Base-by-base conservation (phyloP, 2,113 vertebrate genomes). In the Accipiter cooperii region DNA sequence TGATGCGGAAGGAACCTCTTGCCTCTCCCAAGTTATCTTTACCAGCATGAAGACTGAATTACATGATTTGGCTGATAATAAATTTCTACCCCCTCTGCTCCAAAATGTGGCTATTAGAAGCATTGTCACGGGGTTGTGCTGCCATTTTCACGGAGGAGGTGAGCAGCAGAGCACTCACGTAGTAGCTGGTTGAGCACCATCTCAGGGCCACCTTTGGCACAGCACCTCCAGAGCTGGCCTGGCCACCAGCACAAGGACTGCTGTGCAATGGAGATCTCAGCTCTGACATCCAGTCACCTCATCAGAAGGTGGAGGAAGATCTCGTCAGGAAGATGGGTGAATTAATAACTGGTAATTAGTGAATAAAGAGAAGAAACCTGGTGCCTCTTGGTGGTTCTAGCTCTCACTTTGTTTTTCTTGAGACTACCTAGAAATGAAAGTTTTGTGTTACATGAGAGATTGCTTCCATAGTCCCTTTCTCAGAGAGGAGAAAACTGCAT, bases 81-180 rank as follows among this genome's bases (percentile, higher is more conserved):
- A 68, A 38, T 57, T 52, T 86, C 42, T 64, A 55, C 12, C 9
- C 13, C 6, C 31, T 4, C 1, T 14, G 36, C 36, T 63, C 42
- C 17, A 51, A 52, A 70, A 26, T 3, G 1, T 14, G 20, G 10
- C 40, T 57, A 9, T 34, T 21, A 75, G 36, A 57, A 57, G 33
- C 29, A 38, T 34, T 44, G 13, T 22, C 61, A 49, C 6, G n/a
- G 66, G 46, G 34, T 29, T 84, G 42, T 16, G 20, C 61, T 90
- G 61, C 47, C 22, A 8, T 69, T 69, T 38, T 28, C 55, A 26
- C 14, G 69, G 36, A 46, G 54, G 19, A 61, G 24, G 49, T 44
- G 47, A 69, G 33, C 34, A 61, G 52, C 36, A 38, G 42, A 40
- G 28, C 1, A 4, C 36, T 75, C 33, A 6, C 0, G 0, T 11